Base-by-base conservation (phyloP, 1,140 invertebrate genomes). In the Conus betulinus region DNA sequence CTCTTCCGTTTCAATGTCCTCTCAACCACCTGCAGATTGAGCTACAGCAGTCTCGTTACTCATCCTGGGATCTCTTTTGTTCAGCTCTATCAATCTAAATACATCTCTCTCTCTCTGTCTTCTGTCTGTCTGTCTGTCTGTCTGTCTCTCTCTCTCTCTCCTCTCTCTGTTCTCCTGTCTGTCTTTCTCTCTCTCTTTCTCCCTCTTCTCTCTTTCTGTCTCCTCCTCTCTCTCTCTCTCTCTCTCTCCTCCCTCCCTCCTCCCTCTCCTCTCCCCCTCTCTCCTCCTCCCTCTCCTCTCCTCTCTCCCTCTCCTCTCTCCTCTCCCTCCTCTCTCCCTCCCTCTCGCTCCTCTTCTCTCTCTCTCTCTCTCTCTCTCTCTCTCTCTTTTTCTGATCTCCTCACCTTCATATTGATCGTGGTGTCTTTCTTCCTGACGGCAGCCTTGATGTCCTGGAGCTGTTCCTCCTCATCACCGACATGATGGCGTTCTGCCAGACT, bases 401-500 rank as follows among this genome's bases (percentile, higher is more conserved):
- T 6, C 17, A 81, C 91, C 39, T 84, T 84, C 57, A 92, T 88
- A 39, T 79, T 67, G 17, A 91, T 86, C 7, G 88, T 84, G 8
- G 90, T 85, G n/a, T 92, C 90, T 63, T 91, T 92, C 67, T 89
- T 89, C 39, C 91, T 52, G 7, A 81, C 67, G 71, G 89, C 85
- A 0, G 83, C 79, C 74, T 92, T 91, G 6, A 90, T 17, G 88
- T 92, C 91, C 78, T 92, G 90, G 4, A 92, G 86, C 63, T 92
- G 91, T 20, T 71, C 17, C 89, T 90, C 79, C 91, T 88, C 91
- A 92, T 91, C 51, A 92, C 91, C 81, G 89, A 89, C 90, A 92
- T 89, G n/a, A 92, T 91, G 74, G 91, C 91, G 8, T 88, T 81
- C 85, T 92, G 91, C 91, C 91, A 92, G 1, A 90, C 88, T 71